phyloP scores from a whole-genome alignment of 2,113 vertebrate genomes.

The Blennius ocellaris region DNA sequence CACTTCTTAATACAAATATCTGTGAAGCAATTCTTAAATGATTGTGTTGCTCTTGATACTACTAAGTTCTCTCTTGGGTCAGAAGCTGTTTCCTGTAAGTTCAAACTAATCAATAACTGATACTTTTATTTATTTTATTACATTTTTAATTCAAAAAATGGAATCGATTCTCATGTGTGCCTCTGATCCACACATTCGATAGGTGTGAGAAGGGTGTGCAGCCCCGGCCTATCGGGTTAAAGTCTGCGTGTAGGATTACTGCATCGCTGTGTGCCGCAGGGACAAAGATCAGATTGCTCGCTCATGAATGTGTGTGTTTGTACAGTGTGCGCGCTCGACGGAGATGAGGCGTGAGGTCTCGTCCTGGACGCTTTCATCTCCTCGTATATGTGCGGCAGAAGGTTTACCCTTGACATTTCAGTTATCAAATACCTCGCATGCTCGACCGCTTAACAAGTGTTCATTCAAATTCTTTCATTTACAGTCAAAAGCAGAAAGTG shows the following conservation, averaged over 20 bases:
- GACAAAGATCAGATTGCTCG: slow-evolving; percentile 77
- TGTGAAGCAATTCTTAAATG: too few species aligned
- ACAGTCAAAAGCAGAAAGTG: too few species aligned
- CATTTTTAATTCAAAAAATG: too few species aligned
- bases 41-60: too few species aligned
- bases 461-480: background rate
- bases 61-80: too few species aligned
- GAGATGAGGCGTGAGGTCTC: slow-evolving; percentile 24
- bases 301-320: slow-evolving; percentile 53
- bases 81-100: too few species aligned
- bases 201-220: slow-evolving; percentile 65
- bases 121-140: too few species aligned
- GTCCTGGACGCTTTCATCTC: slow-evolving; percentile 17
- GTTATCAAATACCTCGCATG: background rate
- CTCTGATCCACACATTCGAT: background rate
- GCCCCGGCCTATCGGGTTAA: slow-evolving; percentile 56
- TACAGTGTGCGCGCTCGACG: slow-evolving; percentile 28
- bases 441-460: background rate
- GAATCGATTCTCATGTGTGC: too few species aligned
- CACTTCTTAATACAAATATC: too few species aligned
- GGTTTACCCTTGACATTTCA: too few species aligned
- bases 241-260: slow-evolving; percentile 70
- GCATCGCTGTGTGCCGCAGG: slow-evolving; percentile 59
- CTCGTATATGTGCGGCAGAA: too few species aligned
- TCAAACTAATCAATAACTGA: too few species aligned